A percentile compares a stretch with the other conserved stretches of the same genome.
These are phyloP conservation scores for Brachionus koreanus DNA, from an alignment of 1,140 invertebrate species.

Conservation along the genomic window DNA sequence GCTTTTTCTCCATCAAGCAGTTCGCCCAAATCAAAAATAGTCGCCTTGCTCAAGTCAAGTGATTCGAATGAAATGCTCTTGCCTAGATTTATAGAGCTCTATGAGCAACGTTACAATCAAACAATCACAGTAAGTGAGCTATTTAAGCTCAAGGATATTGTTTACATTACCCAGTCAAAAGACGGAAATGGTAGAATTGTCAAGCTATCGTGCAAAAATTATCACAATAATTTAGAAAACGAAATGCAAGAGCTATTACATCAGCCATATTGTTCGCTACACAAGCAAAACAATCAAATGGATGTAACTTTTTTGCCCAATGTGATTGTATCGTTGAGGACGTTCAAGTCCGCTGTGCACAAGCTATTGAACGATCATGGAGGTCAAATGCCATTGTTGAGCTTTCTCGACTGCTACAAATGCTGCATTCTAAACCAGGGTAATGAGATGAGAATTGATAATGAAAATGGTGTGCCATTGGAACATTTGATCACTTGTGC, in stretches of 20 bases:
- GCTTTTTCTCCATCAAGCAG: constrained; percentile 45
- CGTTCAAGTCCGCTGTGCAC: constrained; percentile 66
- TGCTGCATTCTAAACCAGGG: constrained; percentile 73
- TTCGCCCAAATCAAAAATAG: constrained; percentile 61
- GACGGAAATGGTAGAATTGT: constrained; percentile 1
- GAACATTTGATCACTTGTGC: constrained; percentile 81
- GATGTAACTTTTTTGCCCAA: constrained; percentile 64
- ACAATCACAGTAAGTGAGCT: background rate
- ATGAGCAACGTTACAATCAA: constrained; percentile 68
- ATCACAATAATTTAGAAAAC: constrained; percentile 32
- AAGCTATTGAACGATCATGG: constrained; percentile 68
- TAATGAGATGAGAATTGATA: constrained; percentile 51
- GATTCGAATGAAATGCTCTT: constrained; percentile 69
- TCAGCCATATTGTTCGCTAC: constrained; percentile 57
- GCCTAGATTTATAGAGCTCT: constrained; percentile 78
- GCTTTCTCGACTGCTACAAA: constrained; percentile 58
- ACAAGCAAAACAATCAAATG: constrained; percentile 54
- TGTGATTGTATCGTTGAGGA: constrained; percentile 67
- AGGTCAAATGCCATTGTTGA: constrained; percentile 69
- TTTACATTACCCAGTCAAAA: background rate
- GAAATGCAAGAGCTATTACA: constrained; percentile 51
- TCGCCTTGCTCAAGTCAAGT: constrained; percentile 66
- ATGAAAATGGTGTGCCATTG: constrained; percentile 69
- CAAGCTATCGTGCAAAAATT: background rate
- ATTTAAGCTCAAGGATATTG: constrained; percentile 19